phyloP scores from a whole-genome alignment of 30 jellyfish, hydroid and myxozoan species.

The Turritopsis dohrnii region DNA sequence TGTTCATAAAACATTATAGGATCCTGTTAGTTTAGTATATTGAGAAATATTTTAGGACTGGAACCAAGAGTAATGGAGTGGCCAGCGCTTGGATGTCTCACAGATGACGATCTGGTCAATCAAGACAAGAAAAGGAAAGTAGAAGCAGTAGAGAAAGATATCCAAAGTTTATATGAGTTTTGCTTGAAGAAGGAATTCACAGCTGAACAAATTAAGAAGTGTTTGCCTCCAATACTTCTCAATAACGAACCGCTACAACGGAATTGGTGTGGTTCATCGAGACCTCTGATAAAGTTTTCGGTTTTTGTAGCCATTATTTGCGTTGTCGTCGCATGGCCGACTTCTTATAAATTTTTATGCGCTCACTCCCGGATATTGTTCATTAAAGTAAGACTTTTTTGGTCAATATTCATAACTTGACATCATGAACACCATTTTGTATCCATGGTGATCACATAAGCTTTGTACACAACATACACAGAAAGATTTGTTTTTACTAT shows the following conservation, averaged over 20 bases:
- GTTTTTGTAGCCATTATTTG: not conserved
- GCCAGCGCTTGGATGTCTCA: not conserved
- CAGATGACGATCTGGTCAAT: not conserved
- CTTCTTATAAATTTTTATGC: conserved; percentile 1
- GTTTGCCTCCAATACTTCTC: conserved; percentile 9
- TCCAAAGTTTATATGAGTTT: not conserved
- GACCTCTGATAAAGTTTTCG: not conserved
- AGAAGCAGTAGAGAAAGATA: not conserved
- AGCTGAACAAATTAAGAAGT: not conserved
- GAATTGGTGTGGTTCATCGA: not conserved
- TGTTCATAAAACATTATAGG: no score
- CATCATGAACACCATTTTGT: not conserved
- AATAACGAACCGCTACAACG: not conserved
- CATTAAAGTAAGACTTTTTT: not conserved
- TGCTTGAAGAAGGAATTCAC: conserved; percentile 9
- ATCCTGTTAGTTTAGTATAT: no score
- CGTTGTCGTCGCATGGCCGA: not conserved
- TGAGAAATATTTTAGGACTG: not conserved
- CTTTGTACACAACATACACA: no score
- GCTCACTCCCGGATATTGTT: not conserved
- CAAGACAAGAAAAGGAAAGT: not conserved
- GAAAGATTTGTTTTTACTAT: not conserved
- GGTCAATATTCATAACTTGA: not conserved
- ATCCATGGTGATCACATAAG: not conserved
- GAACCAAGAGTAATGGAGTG: not conserved